phyloP scores from a whole-genome alignment of 2,113 vertebrate genomes.

The Columba janthina region DNA sequence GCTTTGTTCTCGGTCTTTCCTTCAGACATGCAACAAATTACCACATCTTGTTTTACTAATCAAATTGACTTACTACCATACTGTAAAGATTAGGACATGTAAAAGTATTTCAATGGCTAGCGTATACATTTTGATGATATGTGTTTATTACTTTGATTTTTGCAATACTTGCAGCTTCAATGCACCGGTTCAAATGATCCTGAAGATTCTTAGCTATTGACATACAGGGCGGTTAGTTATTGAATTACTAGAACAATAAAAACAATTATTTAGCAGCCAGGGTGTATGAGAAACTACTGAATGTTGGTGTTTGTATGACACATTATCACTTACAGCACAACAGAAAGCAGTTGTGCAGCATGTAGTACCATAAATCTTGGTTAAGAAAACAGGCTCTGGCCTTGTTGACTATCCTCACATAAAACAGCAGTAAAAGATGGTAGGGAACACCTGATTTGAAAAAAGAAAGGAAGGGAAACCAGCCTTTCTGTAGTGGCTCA shows the following conservation, averaged over 20 bases:
- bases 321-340: background rate
- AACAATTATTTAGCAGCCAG: background rate
- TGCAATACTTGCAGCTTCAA: background rate
- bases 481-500: background rate
- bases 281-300: background rate
- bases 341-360: background rate
- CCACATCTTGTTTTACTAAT: background rate
- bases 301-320: background rate
- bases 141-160: background rate
- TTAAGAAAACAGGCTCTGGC: background rate
- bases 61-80: background rate
- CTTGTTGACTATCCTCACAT: background rate
- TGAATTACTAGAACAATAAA: background rate
- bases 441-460: background rate
- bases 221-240: background rate
- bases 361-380: background rate
- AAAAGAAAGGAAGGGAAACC: background rate
- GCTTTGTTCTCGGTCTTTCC: background rate
- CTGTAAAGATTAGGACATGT: background rate
- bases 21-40: background rate
- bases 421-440: background rate
- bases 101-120: background rate
- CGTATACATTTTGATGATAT: background rate
- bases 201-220: background rate
- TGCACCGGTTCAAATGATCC: background rate